Conservation (phyloP, 2,797 vertebrate genomes). For the Sebastes iracundus region DNA sequence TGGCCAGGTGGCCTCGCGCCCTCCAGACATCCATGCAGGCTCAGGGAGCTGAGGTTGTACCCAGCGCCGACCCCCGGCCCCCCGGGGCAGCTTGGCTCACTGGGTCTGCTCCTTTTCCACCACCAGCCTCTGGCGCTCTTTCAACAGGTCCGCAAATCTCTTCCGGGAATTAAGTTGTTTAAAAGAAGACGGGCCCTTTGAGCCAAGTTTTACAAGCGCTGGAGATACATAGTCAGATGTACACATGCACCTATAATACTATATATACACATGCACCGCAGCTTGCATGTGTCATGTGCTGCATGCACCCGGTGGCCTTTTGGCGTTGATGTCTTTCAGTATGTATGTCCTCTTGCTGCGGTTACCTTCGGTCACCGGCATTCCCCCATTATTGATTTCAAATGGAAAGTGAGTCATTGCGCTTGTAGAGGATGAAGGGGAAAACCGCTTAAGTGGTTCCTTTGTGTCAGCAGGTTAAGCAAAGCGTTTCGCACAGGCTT, state of each 20-base stretch:
- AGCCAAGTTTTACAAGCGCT: constrained; percentile 1
- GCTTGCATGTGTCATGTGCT: not conserved
- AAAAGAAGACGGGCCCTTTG: constrained; percentile 13
- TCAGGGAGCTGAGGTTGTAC: constrained; percentile 46
- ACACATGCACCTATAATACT: not conserved
- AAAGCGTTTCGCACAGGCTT: constrained; percentile 74
- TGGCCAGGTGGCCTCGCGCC: constrained; percentile 90
- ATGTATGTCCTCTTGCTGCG: constrained; percentile 36
- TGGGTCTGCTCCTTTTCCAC: constrained; percentile 18
- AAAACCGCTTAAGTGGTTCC: constrained; percentile 78
- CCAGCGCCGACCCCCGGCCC: not conserved
- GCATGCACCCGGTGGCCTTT: constrained; percentile 26
- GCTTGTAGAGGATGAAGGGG: constrained; percentile 68
- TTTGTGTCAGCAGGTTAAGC: constrained; percentile 81
- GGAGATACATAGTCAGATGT: not conserved
- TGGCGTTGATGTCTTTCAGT: constrained; percentile 47
- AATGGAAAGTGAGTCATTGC: constrained; percentile 77
- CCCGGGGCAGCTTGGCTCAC: constrained; percentile 14
- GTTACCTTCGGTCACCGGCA: constrained; percentile 56
- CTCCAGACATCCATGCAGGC: constrained; percentile 84
- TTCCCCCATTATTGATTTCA: constrained; percentile 77
- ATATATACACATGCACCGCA: not conserved
- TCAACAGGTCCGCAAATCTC: constrained; percentile 42
- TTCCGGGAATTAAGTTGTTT: constrained; percentile 23
- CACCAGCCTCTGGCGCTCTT: constrained; percentile 30